These are phyloP conservation scores for Myzus persicae DNA, from an alignment of 1,140 invertebrate species.

Conservation along the genomic window DNA sequence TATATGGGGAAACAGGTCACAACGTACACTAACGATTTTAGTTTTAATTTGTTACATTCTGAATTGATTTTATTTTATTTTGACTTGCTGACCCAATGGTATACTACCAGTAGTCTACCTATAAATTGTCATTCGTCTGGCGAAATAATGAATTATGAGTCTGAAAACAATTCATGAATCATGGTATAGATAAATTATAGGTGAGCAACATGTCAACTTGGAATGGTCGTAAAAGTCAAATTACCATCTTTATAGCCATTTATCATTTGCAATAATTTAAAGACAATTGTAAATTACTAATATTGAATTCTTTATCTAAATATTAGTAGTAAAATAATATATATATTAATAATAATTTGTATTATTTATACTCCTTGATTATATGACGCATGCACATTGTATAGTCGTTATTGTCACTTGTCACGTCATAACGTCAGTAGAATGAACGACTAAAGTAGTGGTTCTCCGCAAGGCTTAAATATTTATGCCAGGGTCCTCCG, in stretches of 20 bases:
- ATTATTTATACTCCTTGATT: neutral
- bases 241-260: neutral
- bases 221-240: too few species aligned
- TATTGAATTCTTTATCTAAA: neutral
- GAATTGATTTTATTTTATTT: too few species aligned
- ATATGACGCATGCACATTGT: neutral
- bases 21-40: too few species aligned
- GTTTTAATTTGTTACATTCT: too few species aligned
- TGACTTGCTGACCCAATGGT: too few species aligned
- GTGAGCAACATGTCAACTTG: too few species aligned
- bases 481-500: neutral
- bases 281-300: neutral
- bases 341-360: neutral
- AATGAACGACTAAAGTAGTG: neutral
- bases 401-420: neutral
- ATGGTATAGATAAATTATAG: too few species aligned
- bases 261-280: neutral
- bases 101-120: too few species aligned
- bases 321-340: neutral
- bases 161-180: too few species aligned
- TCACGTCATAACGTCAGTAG: rapidly evolving
- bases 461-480: neutral
- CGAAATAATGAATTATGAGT: too few species aligned
- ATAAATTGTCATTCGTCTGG: too few species aligned
- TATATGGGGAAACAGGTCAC: too few species aligned